A percentile compares a stretch with the other conserved stretches of the same genome.
phyloP scores from a whole-genome alignment of 64 coral and sea anemone species.

The Montipora efflorescens region DNA sequence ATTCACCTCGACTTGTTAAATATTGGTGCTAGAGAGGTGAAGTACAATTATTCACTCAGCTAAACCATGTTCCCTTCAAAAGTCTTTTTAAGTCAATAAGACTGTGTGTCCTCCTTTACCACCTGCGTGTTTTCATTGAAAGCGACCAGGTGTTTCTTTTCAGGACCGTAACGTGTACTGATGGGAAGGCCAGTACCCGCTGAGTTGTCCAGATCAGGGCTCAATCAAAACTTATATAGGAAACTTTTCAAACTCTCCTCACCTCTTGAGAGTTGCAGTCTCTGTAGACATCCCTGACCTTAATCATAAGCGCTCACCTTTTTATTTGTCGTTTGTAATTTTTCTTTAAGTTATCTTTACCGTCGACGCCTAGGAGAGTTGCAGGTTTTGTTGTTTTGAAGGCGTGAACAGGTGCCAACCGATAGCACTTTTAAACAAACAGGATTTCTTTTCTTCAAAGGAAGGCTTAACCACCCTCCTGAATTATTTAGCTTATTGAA shows the following conservation, averaged over 20 bases:
- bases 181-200: not conserved
- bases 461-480: not conserved
- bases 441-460: not conserved
- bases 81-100: not conserved
- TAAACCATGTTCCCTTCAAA: too few relatives aligned
- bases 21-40: too few relatives aligned
- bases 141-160: not conserved
- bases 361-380: not conserved
- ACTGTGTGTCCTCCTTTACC: not conserved
- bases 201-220: not conserved
- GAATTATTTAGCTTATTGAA: conserved; percentile 2
- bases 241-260: not conserved
- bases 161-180: not conserved
- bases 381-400: not conserved
- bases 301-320: too few relatives aligned
- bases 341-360: not conserved
- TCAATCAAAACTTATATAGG: not conserved
- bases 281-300: not conserved
- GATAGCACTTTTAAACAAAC: not conserved
- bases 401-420: not conserved
- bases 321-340: not conserved
- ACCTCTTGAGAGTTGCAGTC: not conserved
- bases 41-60: too few relatives aligned
- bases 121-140: not conserved
- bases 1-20: too few relatives aligned